These are phyloP conservation scores for Sebastes wilsoni DNA, from an alignment of 2,797 vertebrate species.

Conservation along the genomic window DNA sequence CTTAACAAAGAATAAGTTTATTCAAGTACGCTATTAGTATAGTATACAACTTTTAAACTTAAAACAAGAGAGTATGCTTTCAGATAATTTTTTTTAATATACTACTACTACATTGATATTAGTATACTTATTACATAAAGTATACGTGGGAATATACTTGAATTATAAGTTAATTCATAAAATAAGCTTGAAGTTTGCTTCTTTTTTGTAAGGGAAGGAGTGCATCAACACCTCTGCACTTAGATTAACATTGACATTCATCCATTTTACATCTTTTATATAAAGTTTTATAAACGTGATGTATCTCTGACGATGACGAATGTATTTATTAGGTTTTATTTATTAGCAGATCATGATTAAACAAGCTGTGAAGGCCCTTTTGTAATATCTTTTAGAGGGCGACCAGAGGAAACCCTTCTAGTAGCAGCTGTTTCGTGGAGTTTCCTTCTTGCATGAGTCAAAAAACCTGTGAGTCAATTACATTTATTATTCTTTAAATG, in stretches of 20 bases:
- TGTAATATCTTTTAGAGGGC: not conserved
- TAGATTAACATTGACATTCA: slow-evolving; percentile 7
- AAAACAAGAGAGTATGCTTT: no score
- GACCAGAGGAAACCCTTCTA: not conserved
- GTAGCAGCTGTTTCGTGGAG: not conserved
- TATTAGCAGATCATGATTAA: not conserved
- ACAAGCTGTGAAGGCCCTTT: not conserved
- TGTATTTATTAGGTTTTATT: not conserved
- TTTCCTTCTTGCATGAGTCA: slow-evolving; percentile 24
- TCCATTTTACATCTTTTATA: not conserved
- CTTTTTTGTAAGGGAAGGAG: not conserved
- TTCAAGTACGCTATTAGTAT: no score
- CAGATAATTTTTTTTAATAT: no score
- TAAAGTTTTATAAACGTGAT: not conserved
- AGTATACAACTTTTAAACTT: no score
- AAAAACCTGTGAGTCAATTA: slow-evolving; percentile 4
- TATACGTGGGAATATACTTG: no score
- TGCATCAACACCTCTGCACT: not conserved
- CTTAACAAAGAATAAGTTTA: no score
- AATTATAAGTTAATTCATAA: no score
- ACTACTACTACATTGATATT: no score
- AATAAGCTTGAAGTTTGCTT: no score
- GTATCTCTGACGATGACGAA: not conserved
- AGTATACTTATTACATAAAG: no score
- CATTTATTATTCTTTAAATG: slow-evolving; percentile 39